phyloP scores from a whole-genome alignment of 2,113 vertebrate species.

The Ondatra zibethicus region DNA sequence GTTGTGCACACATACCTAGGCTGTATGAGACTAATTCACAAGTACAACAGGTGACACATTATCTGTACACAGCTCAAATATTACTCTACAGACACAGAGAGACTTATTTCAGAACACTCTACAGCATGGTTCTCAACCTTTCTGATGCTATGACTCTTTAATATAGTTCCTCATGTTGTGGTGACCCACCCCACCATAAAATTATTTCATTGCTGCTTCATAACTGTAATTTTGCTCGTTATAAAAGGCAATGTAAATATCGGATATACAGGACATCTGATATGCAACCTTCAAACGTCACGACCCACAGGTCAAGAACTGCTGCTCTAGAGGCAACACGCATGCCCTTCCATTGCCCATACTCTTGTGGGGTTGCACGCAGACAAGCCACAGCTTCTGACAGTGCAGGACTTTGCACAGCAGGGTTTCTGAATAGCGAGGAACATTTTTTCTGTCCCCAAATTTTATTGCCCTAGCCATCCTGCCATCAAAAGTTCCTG shows the following conservation, averaged over 20 bases:
- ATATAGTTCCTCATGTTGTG: neutral
- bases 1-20: neutral
- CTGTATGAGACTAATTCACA: neutral
- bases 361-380: neutral
- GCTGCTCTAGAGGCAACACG: neutral
- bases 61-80: constrained; percentile 5
- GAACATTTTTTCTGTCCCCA: neutral
- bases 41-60: neutral
- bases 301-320: neutral
- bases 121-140: neutral
- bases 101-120: neutral
- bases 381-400: neutral
- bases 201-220: neutral
- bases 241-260: neutral
- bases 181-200: neutral
- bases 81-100: neutral
- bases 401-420: neutral
- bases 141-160: neutral
- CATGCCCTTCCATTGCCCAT: neutral
- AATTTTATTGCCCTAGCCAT: neutral
- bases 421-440: neutral
- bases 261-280: neutral
- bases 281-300: neutral
- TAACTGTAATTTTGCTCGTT: neutral
- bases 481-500: neutral